phyloP scores from a whole-genome alignment of 2,888 invertebrate species.

The Lamellibrachia columna region DNA sequence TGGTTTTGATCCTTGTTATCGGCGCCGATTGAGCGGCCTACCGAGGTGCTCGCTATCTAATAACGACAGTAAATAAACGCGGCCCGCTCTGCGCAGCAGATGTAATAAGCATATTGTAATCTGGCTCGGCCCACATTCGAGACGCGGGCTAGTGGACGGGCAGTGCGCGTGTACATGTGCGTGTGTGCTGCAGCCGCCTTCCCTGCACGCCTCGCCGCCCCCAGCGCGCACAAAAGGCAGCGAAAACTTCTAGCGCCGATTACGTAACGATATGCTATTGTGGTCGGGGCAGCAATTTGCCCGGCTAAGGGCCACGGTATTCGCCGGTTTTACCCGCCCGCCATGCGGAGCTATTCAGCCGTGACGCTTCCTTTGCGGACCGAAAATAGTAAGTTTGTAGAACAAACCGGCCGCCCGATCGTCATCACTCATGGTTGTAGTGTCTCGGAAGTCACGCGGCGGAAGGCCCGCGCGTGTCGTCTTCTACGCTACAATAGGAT shows the following conservation, averaged over 20 bases:
- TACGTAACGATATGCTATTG: constrained; percentile 1
- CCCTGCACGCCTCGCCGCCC: not conserved
- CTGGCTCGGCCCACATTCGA: not conserved
- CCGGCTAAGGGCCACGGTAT: not conserved
- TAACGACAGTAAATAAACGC: constrained; percentile 1
- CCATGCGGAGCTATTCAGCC: not conserved
- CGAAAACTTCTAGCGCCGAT: not conserved
- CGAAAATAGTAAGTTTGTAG: constrained; percentile 1
- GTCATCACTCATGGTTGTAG: not conserved
- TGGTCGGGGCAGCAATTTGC: not conserved
- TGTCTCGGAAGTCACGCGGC: not conserved
- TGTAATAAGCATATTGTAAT: constrained; percentile 1
- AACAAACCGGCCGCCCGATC: not conserved
- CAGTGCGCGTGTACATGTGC: not conserved
- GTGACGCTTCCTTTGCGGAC: not conserved
- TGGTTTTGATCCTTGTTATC: constrained; percentile 32
- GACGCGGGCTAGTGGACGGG: not conserved
- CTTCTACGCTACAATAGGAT: not conserved
- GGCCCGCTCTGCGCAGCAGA: not conserved
- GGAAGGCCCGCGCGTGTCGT: not conserved
- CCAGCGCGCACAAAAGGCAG: not conserved
- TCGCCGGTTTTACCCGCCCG: not conserved
- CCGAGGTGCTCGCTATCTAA: not conserved
- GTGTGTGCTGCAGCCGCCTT: not conserved
- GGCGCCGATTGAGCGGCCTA: not conserved